These are phyloP conservation scores for Galaxea fascicularis DNA, from an alignment of 92 coral and sea anemone species.

Conservation along the genomic window DNA sequence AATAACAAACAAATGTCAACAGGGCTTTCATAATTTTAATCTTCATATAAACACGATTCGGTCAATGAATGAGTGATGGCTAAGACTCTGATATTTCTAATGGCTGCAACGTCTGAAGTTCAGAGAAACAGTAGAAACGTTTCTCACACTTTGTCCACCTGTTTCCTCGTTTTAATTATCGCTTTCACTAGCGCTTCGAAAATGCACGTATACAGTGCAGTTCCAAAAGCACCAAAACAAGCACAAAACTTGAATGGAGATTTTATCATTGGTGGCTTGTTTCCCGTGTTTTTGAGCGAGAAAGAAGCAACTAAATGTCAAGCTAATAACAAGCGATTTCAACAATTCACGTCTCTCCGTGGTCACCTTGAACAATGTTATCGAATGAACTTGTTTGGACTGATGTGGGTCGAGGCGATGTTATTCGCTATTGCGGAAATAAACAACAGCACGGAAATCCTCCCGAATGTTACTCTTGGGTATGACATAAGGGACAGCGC, in stretches of 20 bases:
- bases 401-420: conserved; percentile 98
- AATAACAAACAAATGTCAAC: neutral
- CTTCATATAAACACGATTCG: neutral
- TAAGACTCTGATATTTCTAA: neutral
- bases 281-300: conserved; percentile 82
- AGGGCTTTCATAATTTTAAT: too few relatives aligned
- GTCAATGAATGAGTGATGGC: neutral
- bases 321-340: conserved; percentile 30
- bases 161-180: neutral
- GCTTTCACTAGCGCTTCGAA: neutral
- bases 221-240: conserved; percentile 48
- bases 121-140: neutral
- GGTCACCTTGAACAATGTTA: conserved; percentile 69
- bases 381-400: conserved; percentile 74
- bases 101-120: neutral
- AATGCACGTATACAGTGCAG: neutral
- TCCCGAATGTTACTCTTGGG: conserved; percentile 79
- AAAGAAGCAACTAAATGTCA: conserved; percentile 66
- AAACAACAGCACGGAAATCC: conserved; percentile 64
- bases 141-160: too few relatives aligned
- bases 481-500: conserved; percentile 91
- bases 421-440: conserved; percentile 80
- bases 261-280: conserved; percentile 83
- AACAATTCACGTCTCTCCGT: conserved; percentile 54
- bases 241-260: conserved; percentile 70